Evolutionary conservation across 2,113 vertebrate species (phyloP).

Genomic region (Pelodiscus sinensis): DNA sequence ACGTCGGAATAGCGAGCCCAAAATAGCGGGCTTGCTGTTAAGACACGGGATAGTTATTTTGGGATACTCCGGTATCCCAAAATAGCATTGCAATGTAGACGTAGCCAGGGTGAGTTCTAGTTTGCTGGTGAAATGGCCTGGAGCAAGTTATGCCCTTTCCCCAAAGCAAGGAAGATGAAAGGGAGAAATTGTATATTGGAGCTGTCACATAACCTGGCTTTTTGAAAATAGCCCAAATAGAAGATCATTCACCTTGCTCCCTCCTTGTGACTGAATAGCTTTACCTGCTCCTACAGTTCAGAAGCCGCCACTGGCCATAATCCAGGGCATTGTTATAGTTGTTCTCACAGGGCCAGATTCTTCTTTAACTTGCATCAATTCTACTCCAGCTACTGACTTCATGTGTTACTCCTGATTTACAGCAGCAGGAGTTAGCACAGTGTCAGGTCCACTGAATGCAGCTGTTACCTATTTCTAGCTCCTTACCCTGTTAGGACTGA

Average conservation of each 20-base stretch:
- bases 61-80: no score
- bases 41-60: no score
- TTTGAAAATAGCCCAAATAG: not conserved
- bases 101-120: not conserved
- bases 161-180: not conserved
- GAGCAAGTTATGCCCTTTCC: not conserved
- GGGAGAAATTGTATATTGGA: not conserved
- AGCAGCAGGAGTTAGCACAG: not conserved
- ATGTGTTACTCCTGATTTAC: not conserved
- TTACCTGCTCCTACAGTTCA: not conserved
- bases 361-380: not conserved
- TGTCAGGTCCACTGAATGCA: not conserved
- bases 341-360: not conserved
- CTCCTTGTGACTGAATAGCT: not conserved
- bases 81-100: no score
- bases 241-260: not conserved
- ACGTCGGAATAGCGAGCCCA: no score
- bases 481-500: not conserved
- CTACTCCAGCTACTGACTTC: not conserved
- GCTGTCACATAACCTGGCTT: not conserved
- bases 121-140: not conserved
- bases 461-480: not conserved
- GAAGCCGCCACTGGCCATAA: not conserved
- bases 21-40: no score
- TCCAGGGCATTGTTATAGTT: not conserved